phyloP scores from a whole-genome alignment of 2,888 invertebrate species.

The Leptogaster cylindrica region DNA sequence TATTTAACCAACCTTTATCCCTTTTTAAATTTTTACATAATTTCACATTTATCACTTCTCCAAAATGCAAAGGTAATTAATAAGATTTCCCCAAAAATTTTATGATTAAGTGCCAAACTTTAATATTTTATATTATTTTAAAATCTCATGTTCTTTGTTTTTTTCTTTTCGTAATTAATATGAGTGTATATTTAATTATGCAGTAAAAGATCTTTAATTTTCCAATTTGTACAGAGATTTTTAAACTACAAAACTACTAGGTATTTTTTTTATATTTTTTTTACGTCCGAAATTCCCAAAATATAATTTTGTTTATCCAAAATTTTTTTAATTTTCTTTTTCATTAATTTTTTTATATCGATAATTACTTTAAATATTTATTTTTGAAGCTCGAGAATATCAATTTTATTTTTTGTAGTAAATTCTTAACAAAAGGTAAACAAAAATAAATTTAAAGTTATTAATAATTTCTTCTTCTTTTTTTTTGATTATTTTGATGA shows the following conservation, averaged over 20 bases:
- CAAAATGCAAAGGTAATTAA: constrained; percentile 9
- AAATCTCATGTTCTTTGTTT: neutral
- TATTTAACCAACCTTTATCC: constrained; percentile 24
- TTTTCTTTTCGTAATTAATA: constrained; percentile 6
- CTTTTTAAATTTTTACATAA: neutral
- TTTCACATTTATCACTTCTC: constrained; percentile 10
- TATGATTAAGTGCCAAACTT: neutral
- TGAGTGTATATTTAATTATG: constrained; percentile 25
- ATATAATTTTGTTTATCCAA: constrained; percentile 38
- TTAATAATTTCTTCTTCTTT: neutral
- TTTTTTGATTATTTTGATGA: neutral
- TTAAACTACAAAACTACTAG: constrained; percentile 40
- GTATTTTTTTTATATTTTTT: constrained; percentile 27
- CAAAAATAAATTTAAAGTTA: neutral
- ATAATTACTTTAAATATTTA: constrained; percentile 35
- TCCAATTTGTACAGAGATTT: constrained; percentile 42
- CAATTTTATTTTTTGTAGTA: constrained; percentile 21
- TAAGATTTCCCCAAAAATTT: neutral
- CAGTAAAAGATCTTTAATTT: constrained; percentile 44
- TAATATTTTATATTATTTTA: neutral
- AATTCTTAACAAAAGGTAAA: constrained; percentile 15
- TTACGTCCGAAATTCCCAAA: constrained; percentile 35
- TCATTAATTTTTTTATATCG: constrained; percentile 25
- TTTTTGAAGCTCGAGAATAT: constrained; percentile 39
- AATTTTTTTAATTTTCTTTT: constrained; percentile 27